Evolutionary conservation across 2,113 vertebrate species (phyloP), one percentile per base, ranked within the genome.

Genomic region (Bos javanicus): DNA sequence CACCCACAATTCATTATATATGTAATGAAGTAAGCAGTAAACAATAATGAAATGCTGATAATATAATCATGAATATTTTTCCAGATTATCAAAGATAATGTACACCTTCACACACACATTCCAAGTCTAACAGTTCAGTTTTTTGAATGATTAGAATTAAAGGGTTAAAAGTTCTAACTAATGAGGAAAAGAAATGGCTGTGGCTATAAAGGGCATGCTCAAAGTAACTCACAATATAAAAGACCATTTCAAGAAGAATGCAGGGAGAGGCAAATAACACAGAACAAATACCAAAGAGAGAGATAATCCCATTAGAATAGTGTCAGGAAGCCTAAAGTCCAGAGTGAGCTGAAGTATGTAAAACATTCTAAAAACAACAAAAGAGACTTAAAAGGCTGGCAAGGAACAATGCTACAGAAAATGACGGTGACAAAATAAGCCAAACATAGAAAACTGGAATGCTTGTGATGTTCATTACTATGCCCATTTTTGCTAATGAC

Each of bases 361-460:
- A 97, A 95, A 97, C 60, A 96, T 92, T 91, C 81, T 94, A 54
- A 90, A 93, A 97, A 92, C 84, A 95, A 90, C 84, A 94, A 86
- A 88, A 96, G 80, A 90, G 48, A 90, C 57, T 85, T 90, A 71
- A 95, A 95, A 96, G 85, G 30, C 62, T 90, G 39, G 39, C 76
- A 54, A 86, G 39, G 74, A 74, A 48, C 15, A 80, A 52, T 57
- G 43, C 19, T 84, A 62, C 30, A 54, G 80, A 93, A 97, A 92
- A 84, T 81, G 36, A 92, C 54, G 26, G 46, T 95, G 39, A 64
- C 60, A 67, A 26, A 90, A 64, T 92, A 90, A 81, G 50, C 57
- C 74, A 90, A 74, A 90, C 13, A 23, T 5, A 52, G 60, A 84
- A 95, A 83, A 54, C 52, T 57, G 9, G 92, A 81, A 54, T 54